Evolutionary conservation across 2,888 invertebrate species (phyloP), one percentile per base, ranked within the genome.

Genomic region (Anorthoa munda): DNA sequence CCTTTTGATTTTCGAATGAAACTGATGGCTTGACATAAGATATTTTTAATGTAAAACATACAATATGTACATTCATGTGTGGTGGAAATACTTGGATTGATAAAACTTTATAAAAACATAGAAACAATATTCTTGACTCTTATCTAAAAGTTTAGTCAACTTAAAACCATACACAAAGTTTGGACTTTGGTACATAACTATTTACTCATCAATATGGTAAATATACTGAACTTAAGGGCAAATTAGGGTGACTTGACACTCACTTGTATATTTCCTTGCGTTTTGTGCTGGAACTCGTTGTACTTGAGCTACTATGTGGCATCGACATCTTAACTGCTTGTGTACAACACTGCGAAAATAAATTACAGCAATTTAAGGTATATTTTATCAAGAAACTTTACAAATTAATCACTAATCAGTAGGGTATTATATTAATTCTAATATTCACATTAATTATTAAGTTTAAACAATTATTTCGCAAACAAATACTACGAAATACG

Each of bases 261-360:
- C 88, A 96, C 96, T 96, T 96, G 90, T 96, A 96, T 87, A 97
- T 96, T 91, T 96, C 96, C 89, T 96, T 96, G 79, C 96, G 94
- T 92, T 96, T 96, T 15, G 96, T 96, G 86, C 95, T 95, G 18
- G 96, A 95, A 85, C 96, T 95, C 0, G 96, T 94, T 0, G 95
- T 95, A 75, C 95, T 95, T 2, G 96, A 95, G 81, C 96, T 96
- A 82, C 96, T 96, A 90, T 96, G 96, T 91, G 96, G 95, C 94
- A 96, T 96, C 82, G 96, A 96, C 96, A 96, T 96, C 63, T 74
- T 90, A 79, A 48, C 72, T 61, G 59, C 72, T 72, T 65, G 74
- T 59, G 21, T 59, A 65, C 61, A 77, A 77, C 72, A 66, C 85
- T 77, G 73, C 7, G 13, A 11, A 59, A 82, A 78, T 81, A 58